Evolutionary conservation across 2,113 vertebrate genomes (phyloP).

Genomic region (Promerops cafer): DNA sequence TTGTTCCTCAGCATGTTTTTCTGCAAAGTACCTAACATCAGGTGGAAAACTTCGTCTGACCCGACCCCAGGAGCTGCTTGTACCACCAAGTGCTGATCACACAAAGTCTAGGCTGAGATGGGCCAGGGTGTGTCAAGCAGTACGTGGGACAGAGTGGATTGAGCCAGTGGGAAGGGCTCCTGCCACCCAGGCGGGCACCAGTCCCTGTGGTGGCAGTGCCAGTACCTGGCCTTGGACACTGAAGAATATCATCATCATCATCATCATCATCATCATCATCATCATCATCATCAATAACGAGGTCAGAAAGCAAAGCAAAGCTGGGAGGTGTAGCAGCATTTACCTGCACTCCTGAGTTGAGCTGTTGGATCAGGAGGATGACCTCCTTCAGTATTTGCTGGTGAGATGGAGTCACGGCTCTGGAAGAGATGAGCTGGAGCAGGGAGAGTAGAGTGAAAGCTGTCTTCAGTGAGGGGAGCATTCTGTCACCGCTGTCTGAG

Average conservation of each 20-base stretch:
- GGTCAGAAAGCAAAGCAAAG: background rate
- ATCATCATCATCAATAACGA: rapidly evolving
- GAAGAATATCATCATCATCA: background rate
- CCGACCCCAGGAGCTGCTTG: background rate
- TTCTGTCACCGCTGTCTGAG: background rate
- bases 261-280: background rate
- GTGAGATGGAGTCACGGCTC: rapidly evolving
- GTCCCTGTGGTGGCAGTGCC: background rate
- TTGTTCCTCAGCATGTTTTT: background rate
- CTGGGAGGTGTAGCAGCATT: background rate
- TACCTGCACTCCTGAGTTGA: conserved; percentile 2
- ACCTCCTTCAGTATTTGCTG: background rate
- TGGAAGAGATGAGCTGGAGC: background rate
- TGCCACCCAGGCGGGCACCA: background rate
- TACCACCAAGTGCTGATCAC: background rate
- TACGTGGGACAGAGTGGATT: background rate
- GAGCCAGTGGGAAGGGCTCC: background rate
- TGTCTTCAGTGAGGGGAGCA: background rate
- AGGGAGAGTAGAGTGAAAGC: background rate
- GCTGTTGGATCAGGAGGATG: background rate
- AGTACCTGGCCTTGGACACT: background rate
- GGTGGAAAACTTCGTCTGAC: background rate
- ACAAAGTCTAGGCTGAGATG: background rate
- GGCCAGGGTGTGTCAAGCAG: background rate
- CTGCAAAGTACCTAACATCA: background rate